Base-by-base conservation (phyloP, 2,888 invertebrate genomes). In the Lasius platythorax region DNA sequence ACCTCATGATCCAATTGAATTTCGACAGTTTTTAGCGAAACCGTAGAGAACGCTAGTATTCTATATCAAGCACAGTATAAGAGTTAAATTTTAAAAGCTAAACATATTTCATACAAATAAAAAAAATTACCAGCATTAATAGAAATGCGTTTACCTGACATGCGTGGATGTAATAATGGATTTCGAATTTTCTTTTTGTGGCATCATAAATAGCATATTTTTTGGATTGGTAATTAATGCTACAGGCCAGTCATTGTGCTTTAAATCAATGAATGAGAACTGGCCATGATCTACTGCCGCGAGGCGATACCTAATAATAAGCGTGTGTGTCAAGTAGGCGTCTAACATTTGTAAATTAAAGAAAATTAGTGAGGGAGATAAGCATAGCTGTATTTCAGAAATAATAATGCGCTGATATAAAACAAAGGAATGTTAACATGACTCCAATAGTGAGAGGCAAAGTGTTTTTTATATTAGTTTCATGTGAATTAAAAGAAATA, bases 161-260 rank as follows among this genome's bases (percentile, higher is more conserved):
- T 98, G 97, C 72, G 97, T 97, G 1, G 98, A 98, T 78, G 96
- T 95, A 82, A 95, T 92, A 73, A 98, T 96, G 88, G 96, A 95
- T 84, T 96, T 95, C 66, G 97, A 92, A 58, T 98, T 97, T 95
- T 98, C 98, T 91, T 97, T 96, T 3, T 96, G 95, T 2, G 97
- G 97, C 95, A 98, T 97, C 67, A 96, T 93, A 94, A 97, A 98
- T 87, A 96, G 95, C 43, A 98, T 97, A 95, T 98, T 96, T 95
- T 98, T 99, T n/a, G 99, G 99, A 96, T 98, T 99, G 68, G 98
- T 98, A 28, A 99, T 96, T 88, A 99, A 95, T 64, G 97, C 96
- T 40, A 98, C 95, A 11, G 99, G 99, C 98, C 98, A 98, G 23
- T 96, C 95, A 87, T 97, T 96, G 93, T 98, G 97, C 88, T 96